Percentiles rank a stretch among this genome's conserved stretches.
These are phyloP conservation scores for Ectemnius cavifrons DNA, from an alignment of 2,888 invertebrate genomes.

Conservation along the genomic window DNA sequence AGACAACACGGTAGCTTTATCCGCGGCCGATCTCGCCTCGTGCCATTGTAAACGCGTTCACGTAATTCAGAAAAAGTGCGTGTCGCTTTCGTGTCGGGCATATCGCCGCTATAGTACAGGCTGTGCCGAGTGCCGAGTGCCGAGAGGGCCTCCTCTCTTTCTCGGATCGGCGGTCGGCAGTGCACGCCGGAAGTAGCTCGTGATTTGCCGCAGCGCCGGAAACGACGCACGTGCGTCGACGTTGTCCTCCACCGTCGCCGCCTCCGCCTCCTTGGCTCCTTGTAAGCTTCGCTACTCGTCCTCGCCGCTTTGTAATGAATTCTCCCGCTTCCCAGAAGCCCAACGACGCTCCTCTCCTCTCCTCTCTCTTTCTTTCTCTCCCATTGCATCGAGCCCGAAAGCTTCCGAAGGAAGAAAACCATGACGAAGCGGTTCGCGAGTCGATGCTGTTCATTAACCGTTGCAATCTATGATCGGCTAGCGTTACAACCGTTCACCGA, in stretches of 20 bases:
- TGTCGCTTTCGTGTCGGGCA: constrained; percentile 59
- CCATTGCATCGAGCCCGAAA: no score
- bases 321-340: constrained; percentile 49
- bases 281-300: no score
- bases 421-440: neutral
- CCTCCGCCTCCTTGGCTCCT: neutral
- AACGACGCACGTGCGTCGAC: constrained; percentile 59
- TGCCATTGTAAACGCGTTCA: constrained; percentile 56
- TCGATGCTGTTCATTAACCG: neutral
- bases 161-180: constrained; percentile 17
- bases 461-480: neutral
- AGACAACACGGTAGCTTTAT: constrained; percentile 28
- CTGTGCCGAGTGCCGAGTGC: no score
- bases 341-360: constrained; percentile 9
- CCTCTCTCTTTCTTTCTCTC: no score
- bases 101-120: constrained; percentile 32
- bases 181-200: constrained; percentile 59
- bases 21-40: constrained; percentile 37
- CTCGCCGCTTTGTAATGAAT: constrained; percentile 44
- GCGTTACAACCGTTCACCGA: constrained; percentile 52
- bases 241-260: constrained; percentile 19
- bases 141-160: no score
- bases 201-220: constrained; percentile 66
- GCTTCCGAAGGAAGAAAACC: no score
- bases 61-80: constrained; percentile 61